Percentiles rank a stretch among this genome's conserved stretches.
Evolutionary conservation across 1,140 invertebrate genomes (phyloP).

Genomic region (Caenorhabditis latens): DNA sequence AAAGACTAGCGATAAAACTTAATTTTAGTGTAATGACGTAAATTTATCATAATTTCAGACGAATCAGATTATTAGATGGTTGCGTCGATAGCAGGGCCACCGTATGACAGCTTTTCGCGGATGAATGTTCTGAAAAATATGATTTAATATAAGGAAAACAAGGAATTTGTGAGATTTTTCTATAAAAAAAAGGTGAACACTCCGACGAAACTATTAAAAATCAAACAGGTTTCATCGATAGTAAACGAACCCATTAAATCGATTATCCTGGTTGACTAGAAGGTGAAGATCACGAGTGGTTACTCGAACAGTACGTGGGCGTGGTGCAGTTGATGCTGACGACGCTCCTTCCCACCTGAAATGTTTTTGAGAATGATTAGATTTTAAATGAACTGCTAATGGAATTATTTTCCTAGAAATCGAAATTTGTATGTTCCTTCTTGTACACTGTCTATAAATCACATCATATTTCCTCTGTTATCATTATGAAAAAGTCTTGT

Average conservation of each 20-base stretch:
- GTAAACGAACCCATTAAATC: conserved; percentile 39
- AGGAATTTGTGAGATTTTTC: background rate
- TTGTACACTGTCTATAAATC: background rate
- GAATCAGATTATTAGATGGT: background rate
- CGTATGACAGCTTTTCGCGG: conserved; percentile 36
- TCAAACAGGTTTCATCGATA: background rate
- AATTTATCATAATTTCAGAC: too few species aligned
- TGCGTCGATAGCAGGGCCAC: conserved; percentile 1
- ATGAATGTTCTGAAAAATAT: conserved; percentile 27
- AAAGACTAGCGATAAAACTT: background rate
- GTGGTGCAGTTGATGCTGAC: background rate
- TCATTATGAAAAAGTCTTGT: background rate
- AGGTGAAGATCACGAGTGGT: conserved; percentile 62
- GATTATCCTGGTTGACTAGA: conserved; percentile 42
- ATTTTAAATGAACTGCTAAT: too few species aligned
- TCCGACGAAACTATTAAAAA: too few species aligned
- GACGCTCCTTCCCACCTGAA: conserved; percentile 2
- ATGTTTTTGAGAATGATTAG: background rate
- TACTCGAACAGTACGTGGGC: conserved; percentile 51
- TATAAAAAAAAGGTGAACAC: too few species aligned
- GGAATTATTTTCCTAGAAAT: too few species aligned
- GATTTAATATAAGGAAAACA: too few species aligned
- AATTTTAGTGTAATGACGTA: too few species aligned
- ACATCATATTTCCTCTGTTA: background rate
- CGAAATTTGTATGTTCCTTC: too few species aligned